A percentile compares a stretch with the other conserved stretches of the same genome.
Conservation (phyloP, 1,140 invertebrate species). For the Papilio aristodemus region DNA sequence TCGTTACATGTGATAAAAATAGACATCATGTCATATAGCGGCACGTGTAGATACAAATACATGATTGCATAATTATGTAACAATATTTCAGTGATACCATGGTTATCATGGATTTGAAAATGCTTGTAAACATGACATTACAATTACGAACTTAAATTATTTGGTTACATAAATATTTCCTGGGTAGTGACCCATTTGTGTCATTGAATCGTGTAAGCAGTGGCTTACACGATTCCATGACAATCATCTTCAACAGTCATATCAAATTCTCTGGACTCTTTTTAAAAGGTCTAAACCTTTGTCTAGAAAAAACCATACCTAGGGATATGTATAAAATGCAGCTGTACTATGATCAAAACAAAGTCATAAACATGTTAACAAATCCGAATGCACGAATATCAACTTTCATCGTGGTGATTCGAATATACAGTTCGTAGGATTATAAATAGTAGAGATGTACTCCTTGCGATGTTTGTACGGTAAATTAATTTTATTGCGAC, state of each 20-base stretch:
- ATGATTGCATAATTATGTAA: background rate
- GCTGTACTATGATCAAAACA: background rate
- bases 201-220: too few relatives aligned
- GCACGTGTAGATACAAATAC: background rate
- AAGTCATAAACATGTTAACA: background rate
- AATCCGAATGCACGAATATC: background rate
- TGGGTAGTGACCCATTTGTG: too few relatives aligned
- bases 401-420: background rate
- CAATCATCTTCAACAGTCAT: too few relatives aligned
- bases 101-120: too few relatives aligned
- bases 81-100: background rate
- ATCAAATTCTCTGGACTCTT: too few relatives aligned
- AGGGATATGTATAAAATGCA: background rate
- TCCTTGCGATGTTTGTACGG: background rate
- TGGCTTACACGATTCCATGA: too few relatives aligned
- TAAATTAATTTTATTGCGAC: constrained; percentile 8
- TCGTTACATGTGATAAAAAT: background rate
- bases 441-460: background rate
- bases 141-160: too few relatives aligned
- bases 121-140: too few relatives aligned
- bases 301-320: too few relatives aligned
- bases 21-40: background rate
- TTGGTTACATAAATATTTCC: too few relatives aligned
- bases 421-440: background rate
- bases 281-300: too few relatives aligned